Evolutionary conservation across 2,113 vertebrate species (phyloP).

Genomic region (Anser cygnoides): DNA sequence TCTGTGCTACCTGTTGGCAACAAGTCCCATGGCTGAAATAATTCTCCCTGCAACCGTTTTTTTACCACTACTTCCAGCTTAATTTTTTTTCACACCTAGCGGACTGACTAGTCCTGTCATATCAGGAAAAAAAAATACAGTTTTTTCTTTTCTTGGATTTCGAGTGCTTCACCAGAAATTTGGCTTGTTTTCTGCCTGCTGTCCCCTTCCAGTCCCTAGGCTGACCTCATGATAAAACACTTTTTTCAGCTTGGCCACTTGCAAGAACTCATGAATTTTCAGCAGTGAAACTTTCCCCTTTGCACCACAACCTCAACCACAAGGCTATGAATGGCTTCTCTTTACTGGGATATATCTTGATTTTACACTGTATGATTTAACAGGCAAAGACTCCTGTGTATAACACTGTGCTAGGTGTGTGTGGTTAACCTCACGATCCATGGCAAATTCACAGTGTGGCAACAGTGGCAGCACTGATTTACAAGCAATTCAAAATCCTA

Average conservation of each 20-base stretch:
- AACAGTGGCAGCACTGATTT: not conserved
- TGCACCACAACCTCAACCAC: not conserved
- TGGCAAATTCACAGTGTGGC: not conserved
- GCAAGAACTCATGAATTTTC: conserved; percentile 22
- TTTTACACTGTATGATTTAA: not conserved
- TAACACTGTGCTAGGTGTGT: not conserved
- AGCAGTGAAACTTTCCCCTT: not conserved
- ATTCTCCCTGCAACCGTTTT: not conserved
- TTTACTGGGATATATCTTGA: not conserved
- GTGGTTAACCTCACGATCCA: not conserved
- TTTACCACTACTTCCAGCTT: not conserved
- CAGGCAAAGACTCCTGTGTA: not conserved
- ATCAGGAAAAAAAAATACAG: not conserved
- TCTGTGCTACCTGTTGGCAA: not conserved
- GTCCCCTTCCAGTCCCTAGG: not conserved
- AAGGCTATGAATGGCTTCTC: not conserved
- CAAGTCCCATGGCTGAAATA: not conserved
- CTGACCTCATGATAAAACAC: not conserved
- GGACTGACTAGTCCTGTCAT: not conserved
- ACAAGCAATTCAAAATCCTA: not conserved
- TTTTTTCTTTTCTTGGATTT: not conserved
- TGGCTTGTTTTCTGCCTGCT: not conserved
- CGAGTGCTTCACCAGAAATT: not conserved
- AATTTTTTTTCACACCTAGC: not conserved
- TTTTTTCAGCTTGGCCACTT: conserved; percentile 4